Base-by-base conservation (phyloP, 2,797 vertebrate species). In the Tokudaia tokunoshimensis region DNA sequence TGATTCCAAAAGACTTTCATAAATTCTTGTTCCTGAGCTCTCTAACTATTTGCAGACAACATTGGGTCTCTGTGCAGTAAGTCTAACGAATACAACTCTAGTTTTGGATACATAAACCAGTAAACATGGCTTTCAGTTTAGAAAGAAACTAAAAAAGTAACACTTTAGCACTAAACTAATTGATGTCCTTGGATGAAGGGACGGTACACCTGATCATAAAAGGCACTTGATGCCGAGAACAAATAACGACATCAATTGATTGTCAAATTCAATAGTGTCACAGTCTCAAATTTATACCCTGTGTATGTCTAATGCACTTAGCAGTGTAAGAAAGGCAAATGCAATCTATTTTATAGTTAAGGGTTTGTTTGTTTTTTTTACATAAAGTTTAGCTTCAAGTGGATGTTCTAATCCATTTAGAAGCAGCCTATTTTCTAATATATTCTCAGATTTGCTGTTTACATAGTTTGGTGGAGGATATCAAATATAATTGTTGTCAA, bases 161-260 rank as follows among this genome's bases (percentile, higher is more conserved):
- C 1, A 92, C 55, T 20, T 34, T 96, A 55, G 79, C 78, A 94
- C 65, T 79, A 52, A 95, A 89, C 20, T 79, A 61, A 34, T 83
- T 29, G 31, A 95, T 85, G 24, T 88, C 17, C 55, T 84, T 90
- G 81, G 95, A 74, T 95, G 81, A 96, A 93, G 80, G 86, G 61
- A 75, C 70, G 65, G 29, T 89, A 41, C 83, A 83, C 80, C 82
- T 92, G 84, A 94, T 97, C 89, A 93, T 55, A 67, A 96, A 98
- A 98, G 97, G 98, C 98, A 98, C 98, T 97, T 97, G 92, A 95
- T 44, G 85, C 76, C 50, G 94, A 89, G 91, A 76, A 96, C 94
- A 93, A 81, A 84, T 15, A 95, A 78, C 86, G 91, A 75, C 61
- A 89, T 96, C 61, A 91, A 26, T 0, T 94, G 89, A 92, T 84